phyloP scores from a whole-genome alignment of 2,797 vertebrate genomes.

The Oryzias sinensis region DNA sequence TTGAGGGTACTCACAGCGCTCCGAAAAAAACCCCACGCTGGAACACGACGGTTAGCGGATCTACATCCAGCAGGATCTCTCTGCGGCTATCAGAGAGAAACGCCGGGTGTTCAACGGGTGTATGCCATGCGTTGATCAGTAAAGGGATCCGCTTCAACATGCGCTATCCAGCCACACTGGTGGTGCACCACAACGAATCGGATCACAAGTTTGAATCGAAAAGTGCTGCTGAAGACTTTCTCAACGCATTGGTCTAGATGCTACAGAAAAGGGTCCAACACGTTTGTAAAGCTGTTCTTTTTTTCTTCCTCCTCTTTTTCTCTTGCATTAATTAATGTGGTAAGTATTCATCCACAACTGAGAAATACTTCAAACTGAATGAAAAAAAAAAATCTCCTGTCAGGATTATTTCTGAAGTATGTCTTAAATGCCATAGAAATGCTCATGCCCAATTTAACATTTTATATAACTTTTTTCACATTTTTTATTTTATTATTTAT shows the following conservation, averaged over 20 bases:
- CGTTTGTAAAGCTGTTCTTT: no score
- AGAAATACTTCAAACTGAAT: no score
- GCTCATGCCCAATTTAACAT: no score
- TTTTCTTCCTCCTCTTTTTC: no score
- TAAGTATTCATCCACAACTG: no score
- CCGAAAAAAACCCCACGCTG: not conserved
- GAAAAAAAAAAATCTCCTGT: no score
- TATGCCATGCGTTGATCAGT: not conserved
- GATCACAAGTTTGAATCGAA: not conserved
- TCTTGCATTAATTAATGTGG: no score
- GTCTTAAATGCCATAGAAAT: no score
- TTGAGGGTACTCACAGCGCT: not conserved
- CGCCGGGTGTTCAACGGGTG: no score
- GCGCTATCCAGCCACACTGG: not conserved
- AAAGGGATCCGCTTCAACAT: not conserved
- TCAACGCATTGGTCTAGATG: not conserved
- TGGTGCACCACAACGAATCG: not conserved
- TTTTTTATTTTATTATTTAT: no score
- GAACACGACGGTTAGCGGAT: not conserved
- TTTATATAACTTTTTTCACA: no score
- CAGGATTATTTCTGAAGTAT: no score
- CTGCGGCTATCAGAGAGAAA: not conserved
- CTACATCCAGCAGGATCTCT: not conserved
- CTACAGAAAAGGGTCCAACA: not conserved
- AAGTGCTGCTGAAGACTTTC: not conserved